These are phyloP conservation scores for Cinclus mexicanus DNA, from an alignment of 2,113 vertebrate species.

Conservation along the genomic window DNA sequence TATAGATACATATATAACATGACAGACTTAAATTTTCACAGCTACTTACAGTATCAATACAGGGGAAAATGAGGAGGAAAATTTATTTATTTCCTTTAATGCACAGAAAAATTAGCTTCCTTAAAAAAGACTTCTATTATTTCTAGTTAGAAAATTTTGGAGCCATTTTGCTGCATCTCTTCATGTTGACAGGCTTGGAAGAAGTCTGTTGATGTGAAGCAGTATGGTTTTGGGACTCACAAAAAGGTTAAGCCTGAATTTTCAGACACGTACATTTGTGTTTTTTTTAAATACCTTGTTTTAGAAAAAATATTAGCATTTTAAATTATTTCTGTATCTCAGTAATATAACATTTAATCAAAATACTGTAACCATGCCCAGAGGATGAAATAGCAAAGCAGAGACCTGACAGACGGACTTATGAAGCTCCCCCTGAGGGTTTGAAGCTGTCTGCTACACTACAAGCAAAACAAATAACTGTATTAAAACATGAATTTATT, in stretches of 20 bases:
- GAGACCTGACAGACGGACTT: neutral
- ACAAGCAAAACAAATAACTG: slow-evolving; percentile 2
- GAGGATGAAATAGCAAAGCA: neutral
- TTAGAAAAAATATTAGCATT: neutral
- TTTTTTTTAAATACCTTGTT: neutral
- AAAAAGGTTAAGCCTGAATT: neutral
- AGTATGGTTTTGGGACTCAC: neutral
- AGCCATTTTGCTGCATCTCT: neutral
- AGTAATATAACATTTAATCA: neutral
- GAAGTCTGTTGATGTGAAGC: neutral
- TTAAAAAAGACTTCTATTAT: neutral
- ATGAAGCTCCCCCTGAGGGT: neutral
- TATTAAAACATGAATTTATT: neutral
- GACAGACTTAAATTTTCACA: neutral
- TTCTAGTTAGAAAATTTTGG: neutral
- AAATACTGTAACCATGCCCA: neutral
- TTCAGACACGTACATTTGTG: neutral
- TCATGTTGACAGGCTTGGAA: neutral
- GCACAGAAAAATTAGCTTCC: neutral
- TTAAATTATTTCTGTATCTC: neutral
- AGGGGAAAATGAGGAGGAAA: fast-evolving
- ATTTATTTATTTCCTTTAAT: neutral
- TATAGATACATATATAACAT: too few species aligned
- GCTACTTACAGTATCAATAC: neutral
- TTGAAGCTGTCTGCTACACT: neutral